Base-by-base conservation (phyloP, 2,888 invertebrate species). In the Cataglyphis rosenhaueri region DNA sequence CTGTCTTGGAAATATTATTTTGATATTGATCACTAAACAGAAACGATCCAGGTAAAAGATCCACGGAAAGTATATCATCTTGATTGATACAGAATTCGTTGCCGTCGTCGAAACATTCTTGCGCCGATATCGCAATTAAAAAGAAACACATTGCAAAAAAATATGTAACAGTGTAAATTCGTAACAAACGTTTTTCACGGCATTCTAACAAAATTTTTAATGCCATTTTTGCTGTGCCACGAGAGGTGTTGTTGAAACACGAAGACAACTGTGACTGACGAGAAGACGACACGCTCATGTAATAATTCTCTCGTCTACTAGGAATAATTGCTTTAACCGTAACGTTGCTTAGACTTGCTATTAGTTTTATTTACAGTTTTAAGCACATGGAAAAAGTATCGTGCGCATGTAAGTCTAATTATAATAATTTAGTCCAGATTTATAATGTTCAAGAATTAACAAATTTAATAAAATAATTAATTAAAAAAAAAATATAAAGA, bases 41-140 rank as follows among this genome's bases (percentile, higher is more conserved):
- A 82, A 94, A 92, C 86, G 96, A 96, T 0, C 96, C 96, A 0
- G 97, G 97, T 96, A 97, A 96, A 66, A 96, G 95, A 94, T 97
- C 96, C n/a, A 95, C 96, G 18, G 96, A 95, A 35, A 97, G 94
- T 91, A 97, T 96, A 93, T 97, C 97, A 85, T 97, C 95, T 8
- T 97, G 94, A 93, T 97, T 95, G 52, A 94, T 90, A 74, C 94
- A 94, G 85, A 94, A 94, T 81, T 94, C 94, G 64, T 91, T 93
- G 0, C 94, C 94, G 15, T 94, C 94, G 82, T 94, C 93, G 87
- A 92, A 94, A 82, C 94, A 94, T 44, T 93, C 90, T 65, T 93
- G 90, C 0, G 64, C 82, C 0, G 32, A 55, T 32, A 70, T 81
- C 6, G 29, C 4, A 41, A 87, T 38, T 0, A 21, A 12, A 0